phyloP scores from a whole-genome alignment of 2,888 invertebrate species.

The Crioceris asparagi region DNA sequence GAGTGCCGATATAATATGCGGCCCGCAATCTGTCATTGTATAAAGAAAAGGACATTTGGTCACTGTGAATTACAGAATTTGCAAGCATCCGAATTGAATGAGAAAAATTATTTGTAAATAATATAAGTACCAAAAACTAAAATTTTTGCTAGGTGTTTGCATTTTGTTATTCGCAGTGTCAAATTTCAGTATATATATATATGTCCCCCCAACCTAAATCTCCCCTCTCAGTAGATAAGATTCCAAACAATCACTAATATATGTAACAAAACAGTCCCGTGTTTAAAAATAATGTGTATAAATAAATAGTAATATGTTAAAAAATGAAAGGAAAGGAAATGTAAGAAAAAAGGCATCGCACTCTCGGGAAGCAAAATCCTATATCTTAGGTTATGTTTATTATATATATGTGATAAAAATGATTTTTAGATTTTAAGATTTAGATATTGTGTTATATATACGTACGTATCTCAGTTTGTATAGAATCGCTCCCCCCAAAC shows the following conservation, averaged over 20 bases:
- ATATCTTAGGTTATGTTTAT: slow-evolving; percentile 34
- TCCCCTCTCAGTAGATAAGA: slow-evolving; percentile 33
- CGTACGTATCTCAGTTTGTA: slow-evolving; percentile 40
- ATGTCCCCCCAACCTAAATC: no score
- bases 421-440: slow-evolving; percentile 38
- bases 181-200: no score
- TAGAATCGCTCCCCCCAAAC: slow-evolving; percentile 30
- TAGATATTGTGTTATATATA: slow-evolving; percentile 38
- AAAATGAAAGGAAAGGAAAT: slow-evolving; percentile 21
- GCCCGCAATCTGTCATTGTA: no score
- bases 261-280: slow-evolving; percentile 24
- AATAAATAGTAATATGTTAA: no score
- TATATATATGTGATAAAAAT: slow-evolving; percentile 41
- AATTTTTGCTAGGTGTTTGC: no score
- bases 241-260: slow-evolving; percentile 46
- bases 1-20: no score
- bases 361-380: slow-evolving; percentile 39
- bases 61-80: no score
- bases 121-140: no score
- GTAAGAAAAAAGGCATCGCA: slow-evolving; percentile 28
- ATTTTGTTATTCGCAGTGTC: no score
- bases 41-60: no score
- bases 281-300: slow-evolving; percentile 9
- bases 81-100: no score
- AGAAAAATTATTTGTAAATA: no score